phyloP scores from a whole-genome alignment of 2,888 invertebrate species.

The Cheilosia pagana region DNA sequence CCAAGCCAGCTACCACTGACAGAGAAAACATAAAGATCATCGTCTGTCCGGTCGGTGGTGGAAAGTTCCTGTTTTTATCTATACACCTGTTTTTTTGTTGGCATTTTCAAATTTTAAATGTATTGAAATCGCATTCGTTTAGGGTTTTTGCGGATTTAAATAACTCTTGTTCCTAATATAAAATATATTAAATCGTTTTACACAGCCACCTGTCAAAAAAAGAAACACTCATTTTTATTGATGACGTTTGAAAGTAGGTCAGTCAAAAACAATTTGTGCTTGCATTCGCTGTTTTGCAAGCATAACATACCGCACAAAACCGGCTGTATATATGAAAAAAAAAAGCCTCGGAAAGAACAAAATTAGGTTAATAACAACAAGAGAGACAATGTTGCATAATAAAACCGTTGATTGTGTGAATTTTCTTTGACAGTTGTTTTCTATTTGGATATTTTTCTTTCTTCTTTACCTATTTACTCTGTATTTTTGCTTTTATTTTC shows the following conservation, averaged over 20 bases:
- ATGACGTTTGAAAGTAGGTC: conserved; percentile 67
- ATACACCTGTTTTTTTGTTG: conserved; percentile 34
- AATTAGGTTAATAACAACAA: conserved; percentile 60
- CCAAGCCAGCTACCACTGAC: conserved; percentile 27
- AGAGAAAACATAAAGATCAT: conserved; percentile 43
- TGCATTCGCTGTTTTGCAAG: conserved; percentile 43
- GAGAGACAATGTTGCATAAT: conserved; percentile 55
- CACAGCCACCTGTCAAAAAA: conserved; percentile 54
- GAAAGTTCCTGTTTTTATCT: conserved; percentile 60
- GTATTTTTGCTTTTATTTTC: conserved; percentile 3
- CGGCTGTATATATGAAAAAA: conserved; percentile 18
- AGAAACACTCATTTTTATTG: conserved; percentile 23
- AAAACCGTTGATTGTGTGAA: conserved; percentile 54
- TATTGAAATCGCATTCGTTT: conserved; percentile 3
- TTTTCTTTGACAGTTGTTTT: conserved; percentile 38
- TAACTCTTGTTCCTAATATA: conserved; percentile 7
- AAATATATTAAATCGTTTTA: neutral
- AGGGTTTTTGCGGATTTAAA: conserved; percentile 8
- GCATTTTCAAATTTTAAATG: neutral
- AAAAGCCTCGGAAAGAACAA: conserved; percentile 32
- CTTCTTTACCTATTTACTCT: neutral
- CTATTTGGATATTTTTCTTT: neutral
- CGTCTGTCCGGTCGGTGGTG: conserved; percentile 47
- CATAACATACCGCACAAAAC: conserved; percentile 5
- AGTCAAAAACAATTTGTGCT: conserved; percentile 44